phyloP scores from a whole-genome alignment of 2,797 vertebrate species.

The Babyrousa celebensis region DNA sequence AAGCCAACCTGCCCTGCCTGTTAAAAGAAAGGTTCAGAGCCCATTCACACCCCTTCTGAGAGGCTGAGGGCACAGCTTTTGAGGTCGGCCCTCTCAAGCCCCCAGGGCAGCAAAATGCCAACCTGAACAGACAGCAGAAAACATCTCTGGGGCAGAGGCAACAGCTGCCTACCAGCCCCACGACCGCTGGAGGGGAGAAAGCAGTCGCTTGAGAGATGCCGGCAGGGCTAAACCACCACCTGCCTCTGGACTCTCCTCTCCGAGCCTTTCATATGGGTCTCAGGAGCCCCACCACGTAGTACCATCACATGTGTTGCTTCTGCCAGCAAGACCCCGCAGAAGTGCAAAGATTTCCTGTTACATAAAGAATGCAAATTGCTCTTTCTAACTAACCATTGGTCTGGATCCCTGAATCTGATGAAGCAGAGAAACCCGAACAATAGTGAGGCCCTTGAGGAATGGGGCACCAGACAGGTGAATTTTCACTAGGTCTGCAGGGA shows the following conservation, averaged over 20 bases:
- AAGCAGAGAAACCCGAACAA: background rate
- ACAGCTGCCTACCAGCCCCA: background rate
- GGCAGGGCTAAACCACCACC: background rate
- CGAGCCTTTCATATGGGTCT: background rate
- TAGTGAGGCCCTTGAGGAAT: background rate
- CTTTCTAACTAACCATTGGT: background rate
- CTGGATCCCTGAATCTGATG: background rate
- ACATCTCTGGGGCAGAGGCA: slow-evolving; percentile 17
- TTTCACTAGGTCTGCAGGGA: background rate
- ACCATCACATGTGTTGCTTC: background rate
- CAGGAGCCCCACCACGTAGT: background rate
- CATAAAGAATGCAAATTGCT: slow-evolving; percentile 60
- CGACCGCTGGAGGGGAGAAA: background rate
- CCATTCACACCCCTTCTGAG: background rate
- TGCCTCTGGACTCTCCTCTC: background rate
- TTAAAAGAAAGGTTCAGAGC: background rate
- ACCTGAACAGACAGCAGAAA: background rate
- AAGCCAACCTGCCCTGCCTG: background rate
- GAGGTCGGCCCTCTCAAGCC: background rate
- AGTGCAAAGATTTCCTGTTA: slow-evolving; percentile 57
- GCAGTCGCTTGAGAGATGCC: background rate
- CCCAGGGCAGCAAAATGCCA: background rate
- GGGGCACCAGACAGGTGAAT: background rate
- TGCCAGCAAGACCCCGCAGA: background rate
- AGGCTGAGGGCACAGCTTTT: background rate